Percentiles rank a stretch among this genome's conserved stretches.
These are phyloP conservation scores for Cosmopolites sordidus DNA, from an alignment of 2,888 invertebrate species.

Conservation along the genomic window DNA sequence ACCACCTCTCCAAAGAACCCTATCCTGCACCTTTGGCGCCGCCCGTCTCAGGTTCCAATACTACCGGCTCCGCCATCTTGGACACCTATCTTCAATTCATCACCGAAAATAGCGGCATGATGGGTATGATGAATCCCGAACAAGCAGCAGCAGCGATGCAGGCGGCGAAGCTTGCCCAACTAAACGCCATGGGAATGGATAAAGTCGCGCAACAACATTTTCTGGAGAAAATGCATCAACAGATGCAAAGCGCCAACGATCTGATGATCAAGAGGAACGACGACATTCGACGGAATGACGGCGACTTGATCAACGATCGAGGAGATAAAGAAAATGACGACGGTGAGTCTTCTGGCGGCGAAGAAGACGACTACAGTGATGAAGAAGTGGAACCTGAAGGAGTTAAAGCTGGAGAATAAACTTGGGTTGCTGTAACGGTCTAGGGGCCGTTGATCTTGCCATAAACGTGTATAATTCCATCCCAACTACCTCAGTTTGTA, in stretches of 20 bases:
- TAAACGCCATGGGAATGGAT: slow-evolving; percentile 60
- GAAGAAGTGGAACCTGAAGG: slow-evolving; percentile 49
- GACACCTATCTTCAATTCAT: slow-evolving; percentile 87
- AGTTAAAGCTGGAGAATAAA: slow-evolving; percentile 46
- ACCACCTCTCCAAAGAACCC: slow-evolving; percentile 62
- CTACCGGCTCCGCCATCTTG: slow-evolving; percentile 72
- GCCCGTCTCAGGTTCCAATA: slow-evolving; percentile 46
- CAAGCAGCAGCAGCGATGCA: slow-evolving; percentile 65
- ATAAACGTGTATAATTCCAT: slow-evolving; percentile 55
- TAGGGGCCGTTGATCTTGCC: slow-evolving; percentile 22
- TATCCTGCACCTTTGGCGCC: slow-evolving; percentile 60
- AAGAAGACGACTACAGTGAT: slow-evolving; percentile 52
- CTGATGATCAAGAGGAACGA: slow-evolving; percentile 52
- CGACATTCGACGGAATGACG: slow-evolving; percentile 44
- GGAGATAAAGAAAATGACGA: slow-evolving; percentile 46
- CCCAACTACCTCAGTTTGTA: slow-evolving; percentile 63
- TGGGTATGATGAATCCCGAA: slow-evolving; percentile 58
- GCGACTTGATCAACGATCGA: slow-evolving; percentile 57
- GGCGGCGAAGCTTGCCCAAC: slow-evolving; percentile 73
- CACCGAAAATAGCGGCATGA: slow-evolving; percentile 74
- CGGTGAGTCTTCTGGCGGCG: slow-evolving; percentile 52
- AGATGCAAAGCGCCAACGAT: slow-evolving; percentile 55
- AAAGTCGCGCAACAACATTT: slow-evolving; percentile 56
- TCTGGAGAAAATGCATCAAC: slow-evolving; percentile 54
- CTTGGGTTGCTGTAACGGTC: neutral